These are phyloP conservation scores for Pachyseris speciosa DNA, from an alignment of 64 coral and sea anemone genomes.

Conservation along the genomic window DNA sequence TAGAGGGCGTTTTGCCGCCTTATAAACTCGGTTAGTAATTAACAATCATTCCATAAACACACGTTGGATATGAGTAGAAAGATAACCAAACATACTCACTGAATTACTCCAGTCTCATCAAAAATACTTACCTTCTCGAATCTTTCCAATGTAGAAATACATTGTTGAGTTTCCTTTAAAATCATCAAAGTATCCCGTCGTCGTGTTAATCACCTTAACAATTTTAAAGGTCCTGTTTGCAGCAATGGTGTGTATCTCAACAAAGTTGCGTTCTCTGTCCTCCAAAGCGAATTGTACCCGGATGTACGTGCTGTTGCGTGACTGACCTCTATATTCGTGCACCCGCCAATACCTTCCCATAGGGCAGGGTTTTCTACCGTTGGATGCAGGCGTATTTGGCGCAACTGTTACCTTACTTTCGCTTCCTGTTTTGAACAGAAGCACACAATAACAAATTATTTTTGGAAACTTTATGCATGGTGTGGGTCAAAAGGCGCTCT, in stretches of 20 bases:
- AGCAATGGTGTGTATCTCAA: not conserved
- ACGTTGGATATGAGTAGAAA: too few relatives aligned
- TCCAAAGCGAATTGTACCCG: slow-evolving; percentile 7
- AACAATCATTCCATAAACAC: too few relatives aligned
- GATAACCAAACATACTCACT: too few relatives aligned
- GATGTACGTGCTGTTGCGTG: not conserved
- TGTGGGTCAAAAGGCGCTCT: too few relatives aligned
- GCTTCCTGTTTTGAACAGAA: not conserved
- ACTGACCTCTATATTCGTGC: not conserved
- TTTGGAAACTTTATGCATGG: too few relatives aligned
- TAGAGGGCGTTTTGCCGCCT: too few relatives aligned
- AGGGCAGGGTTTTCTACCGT: not conserved
- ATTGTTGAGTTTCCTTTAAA: not conserved
- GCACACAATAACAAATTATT: not conserved
- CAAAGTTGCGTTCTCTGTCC: not conserved
- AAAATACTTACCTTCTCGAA: not conserved
- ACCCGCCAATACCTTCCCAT: not conserved
- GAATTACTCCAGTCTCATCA: not conserved
- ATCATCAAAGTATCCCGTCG: not conserved
- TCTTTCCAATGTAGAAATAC: slow-evolving; percentile 14
- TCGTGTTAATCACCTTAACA: not conserved
- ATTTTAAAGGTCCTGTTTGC: not conserved
- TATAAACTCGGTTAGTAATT: too few relatives aligned
- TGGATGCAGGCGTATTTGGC: not conserved
- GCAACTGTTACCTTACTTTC: not conserved